A percentile compares a stretch with the other conserved stretches of the same genome.
phyloP scores from a whole-genome alignment of 1,140 invertebrate genomes.

The Vollenhovia emeryi region DNA sequence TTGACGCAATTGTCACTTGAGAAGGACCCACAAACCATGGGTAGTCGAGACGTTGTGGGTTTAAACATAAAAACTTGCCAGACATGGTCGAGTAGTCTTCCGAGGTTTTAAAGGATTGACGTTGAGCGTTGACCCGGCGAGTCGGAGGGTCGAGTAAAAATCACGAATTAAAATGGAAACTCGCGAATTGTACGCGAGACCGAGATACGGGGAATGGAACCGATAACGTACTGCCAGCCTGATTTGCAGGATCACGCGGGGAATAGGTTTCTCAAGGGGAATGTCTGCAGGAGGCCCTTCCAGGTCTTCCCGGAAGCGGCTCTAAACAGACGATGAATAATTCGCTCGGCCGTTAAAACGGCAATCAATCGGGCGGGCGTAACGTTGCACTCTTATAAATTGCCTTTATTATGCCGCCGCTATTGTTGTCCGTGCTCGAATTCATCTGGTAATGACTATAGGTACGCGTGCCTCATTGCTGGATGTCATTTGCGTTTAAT shows the following conservation, averaged over 20 bases:
- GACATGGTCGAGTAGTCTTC: too few species aligned
- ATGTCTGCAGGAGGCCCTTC: not conserved
- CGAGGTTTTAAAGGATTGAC: too few species aligned
- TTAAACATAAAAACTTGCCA: too few species aligned
- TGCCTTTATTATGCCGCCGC: conserved; percentile 46
- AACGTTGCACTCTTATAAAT: conserved; percentile 63
- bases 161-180: not conserved
- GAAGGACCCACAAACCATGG: too few species aligned
- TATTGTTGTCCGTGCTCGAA: conserved; percentile 61
- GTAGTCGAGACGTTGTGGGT: too few species aligned
- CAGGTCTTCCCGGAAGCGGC: conserved; percentile 2
- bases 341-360: conserved; percentile 46
- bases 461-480: conserved; percentile 42
- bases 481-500: conserved; percentile 69
- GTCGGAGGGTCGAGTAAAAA: not conserved
- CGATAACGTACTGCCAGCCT: not conserved
- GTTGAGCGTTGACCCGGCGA: not conserved
- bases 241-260: not conserved
- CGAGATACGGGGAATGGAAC: not conserved
- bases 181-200: not conserved
- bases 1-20: too few species aligned
- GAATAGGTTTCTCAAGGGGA: not conserved
- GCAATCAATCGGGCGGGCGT: conserved; percentile 46
- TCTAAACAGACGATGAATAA: conserved; percentile 45
- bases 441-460: conserved; percentile 60